Conservation (phyloP, 1,140 invertebrate genomes). For the Agraylea sexmaculata region DNA sequence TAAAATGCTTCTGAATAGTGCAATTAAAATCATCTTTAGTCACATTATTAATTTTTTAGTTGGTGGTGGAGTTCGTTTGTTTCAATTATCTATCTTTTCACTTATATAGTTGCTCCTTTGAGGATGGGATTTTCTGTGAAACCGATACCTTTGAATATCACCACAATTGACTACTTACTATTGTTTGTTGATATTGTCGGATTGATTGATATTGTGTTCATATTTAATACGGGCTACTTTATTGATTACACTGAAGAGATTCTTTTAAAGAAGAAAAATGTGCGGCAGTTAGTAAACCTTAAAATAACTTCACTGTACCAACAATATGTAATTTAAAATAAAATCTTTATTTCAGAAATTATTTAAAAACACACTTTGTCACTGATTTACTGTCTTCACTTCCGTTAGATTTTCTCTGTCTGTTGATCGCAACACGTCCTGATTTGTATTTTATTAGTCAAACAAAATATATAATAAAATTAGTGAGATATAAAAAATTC, state of each 20-base stretch:
- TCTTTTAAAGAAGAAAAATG: slow-evolving; percentile 7
- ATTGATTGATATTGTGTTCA: slow-evolving; percentile 4
- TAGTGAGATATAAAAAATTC: slow-evolving; percentile 7
- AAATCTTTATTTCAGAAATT: slow-evolving; percentile 7
- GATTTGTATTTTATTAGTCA: slow-evolving; percentile 3
- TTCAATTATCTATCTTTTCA: background rate
- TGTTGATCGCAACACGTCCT: background rate
- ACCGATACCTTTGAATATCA: background rate
- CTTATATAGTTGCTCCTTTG: background rate
- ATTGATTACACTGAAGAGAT: background rate
- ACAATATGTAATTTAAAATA: background rate
- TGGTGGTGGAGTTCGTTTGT: too few species aligned
- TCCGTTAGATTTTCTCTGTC: slow-evolving; percentile 6
- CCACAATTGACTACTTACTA: background rate
- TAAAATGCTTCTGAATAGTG: background rate
- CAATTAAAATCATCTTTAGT: background rate
- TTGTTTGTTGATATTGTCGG: slow-evolving; percentile 7
- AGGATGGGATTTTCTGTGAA: slow-evolving; percentile 4
- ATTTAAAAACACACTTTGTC: slow-evolving; percentile 9
- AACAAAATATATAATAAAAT: slow-evolving; percentile 6
- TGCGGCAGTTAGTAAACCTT: background rate
- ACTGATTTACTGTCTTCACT: slow-evolving; percentile 10
- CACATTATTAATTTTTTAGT: too few species aligned
- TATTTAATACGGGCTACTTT: slow-evolving; percentile 8
- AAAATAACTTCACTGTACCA: background rate